Evolutionary conservation across 2,888 invertebrate species (phyloP).

Genomic region (Drosophila peninsularis): DNA sequence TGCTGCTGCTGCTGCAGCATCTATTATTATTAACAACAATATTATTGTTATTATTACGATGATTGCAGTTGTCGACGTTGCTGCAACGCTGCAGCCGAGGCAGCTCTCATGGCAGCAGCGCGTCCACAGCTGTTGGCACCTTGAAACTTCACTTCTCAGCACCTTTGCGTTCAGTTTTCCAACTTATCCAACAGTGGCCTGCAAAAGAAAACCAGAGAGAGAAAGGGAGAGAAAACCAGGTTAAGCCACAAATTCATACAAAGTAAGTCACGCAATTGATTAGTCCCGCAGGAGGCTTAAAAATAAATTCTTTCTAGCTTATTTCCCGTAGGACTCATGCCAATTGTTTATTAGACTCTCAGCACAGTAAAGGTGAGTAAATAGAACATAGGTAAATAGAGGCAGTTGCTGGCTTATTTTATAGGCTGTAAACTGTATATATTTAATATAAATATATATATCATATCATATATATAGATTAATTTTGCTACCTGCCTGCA

Average conservation of each 20-base stretch:
- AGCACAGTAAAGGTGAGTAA: not conserved
- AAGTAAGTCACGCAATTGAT: not conserved
- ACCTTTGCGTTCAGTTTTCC: constrained; percentile 57
- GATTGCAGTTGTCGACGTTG: constrained; percentile 21
- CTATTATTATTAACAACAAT: constrained; percentile 27
- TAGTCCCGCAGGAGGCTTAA: not conserved
- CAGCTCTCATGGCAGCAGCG: constrained; percentile 69
- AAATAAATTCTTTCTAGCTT: not conserved
- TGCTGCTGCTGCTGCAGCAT: constrained; percentile 36
- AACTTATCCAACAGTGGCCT: constrained; percentile 4
- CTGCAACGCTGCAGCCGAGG: constrained; percentile 58
- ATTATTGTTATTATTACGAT: constrained; percentile 25
- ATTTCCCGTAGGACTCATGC: not conserved
- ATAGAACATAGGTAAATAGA: not conserved
- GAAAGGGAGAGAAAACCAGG: constrained; percentile 25
- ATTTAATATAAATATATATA: not conserved
- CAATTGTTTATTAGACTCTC: not conserved
- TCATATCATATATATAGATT: too few species aligned
- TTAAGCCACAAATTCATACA: constrained; percentile 21
- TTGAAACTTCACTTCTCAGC: constrained; percentile 27
- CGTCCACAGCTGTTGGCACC: constrained; percentile 24
- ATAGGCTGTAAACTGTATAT: not conserved
- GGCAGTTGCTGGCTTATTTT: not conserved
- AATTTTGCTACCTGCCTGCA: too few species aligned
- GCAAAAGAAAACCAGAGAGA: constrained; percentile 37